These are phyloP conservation scores for Psix sp. DNA, from an alignment of 1,140 invertebrate genomes.

Conservation along the genomic window DNA sequence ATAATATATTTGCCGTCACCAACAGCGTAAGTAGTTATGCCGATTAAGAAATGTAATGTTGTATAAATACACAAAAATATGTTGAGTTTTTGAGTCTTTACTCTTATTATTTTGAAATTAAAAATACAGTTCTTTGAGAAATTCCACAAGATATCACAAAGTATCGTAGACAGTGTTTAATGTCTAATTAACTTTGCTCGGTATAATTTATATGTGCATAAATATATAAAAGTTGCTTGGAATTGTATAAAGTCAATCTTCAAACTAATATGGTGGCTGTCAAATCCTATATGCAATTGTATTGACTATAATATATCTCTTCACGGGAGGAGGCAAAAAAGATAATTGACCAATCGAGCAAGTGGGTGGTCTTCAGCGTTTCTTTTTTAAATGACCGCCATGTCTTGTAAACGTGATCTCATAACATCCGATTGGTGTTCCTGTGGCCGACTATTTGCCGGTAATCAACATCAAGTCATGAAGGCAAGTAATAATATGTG, in stretches of 20 bases:
- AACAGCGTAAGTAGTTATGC: slow-evolving; percentile 61
- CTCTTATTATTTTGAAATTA: no score
- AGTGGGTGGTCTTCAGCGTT: slow-evolving; percentile 72
- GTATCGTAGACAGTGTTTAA: no score
- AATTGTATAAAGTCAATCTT: slow-evolving; percentile 46
- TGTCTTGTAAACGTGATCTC: slow-evolving; percentile 70
- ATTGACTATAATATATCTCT: no score
- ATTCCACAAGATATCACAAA: no score
- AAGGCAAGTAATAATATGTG: neutral
- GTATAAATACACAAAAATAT: slow-evolving; percentile 58
- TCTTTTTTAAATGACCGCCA: slow-evolving; percentile 71
- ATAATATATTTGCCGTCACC: slow-evolving; percentile 77
- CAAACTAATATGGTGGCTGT: slow-evolving; percentile 53
- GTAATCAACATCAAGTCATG: slow-evolving; percentile 3
- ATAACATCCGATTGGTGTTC: slow-evolving; percentile 56
- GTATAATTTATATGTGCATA: no score
- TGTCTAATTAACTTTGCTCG: no score
- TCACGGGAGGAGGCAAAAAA: slow-evolving; percentile 52
- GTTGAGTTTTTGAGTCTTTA: slow-evolving; percentile 42
- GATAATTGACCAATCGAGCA: slow-evolving; percentile 68
- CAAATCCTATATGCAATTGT: slow-evolving; percentile 46
- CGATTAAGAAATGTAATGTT: slow-evolving; percentile 63
- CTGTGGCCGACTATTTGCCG: slow-evolving; percentile 34
- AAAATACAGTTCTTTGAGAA: no score
- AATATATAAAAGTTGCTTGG: no score